phyloP scores from a whole-genome alignment of 2,888 invertebrate species.

The Cremastinae sp. region DNA sequence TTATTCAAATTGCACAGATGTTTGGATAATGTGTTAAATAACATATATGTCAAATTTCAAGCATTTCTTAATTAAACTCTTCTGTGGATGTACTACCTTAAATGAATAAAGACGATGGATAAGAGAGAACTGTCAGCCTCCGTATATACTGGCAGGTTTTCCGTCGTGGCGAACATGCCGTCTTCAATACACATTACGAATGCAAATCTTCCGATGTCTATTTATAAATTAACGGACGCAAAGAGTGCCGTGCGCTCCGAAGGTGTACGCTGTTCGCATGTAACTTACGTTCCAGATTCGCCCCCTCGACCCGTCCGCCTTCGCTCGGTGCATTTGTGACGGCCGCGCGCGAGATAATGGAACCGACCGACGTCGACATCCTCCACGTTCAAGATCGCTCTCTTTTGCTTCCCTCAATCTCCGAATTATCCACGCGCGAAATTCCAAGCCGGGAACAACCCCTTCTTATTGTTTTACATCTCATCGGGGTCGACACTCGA shows the following conservation, averaged over 20 bases:
- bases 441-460: too few species aligned
- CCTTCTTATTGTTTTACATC: too few species aligned
- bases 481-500: too few species aligned
- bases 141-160: conserved; percentile 15
- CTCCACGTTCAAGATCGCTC: conserved; percentile 24
- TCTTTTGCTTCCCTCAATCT: conserved; percentile 2
- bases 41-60: too few species aligned
- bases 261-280: conserved; percentile 17
- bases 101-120: conserved; percentile 54
- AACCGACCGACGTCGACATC: conserved; percentile 29
- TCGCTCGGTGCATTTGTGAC: not conserved
- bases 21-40: too few species aligned
- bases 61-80: too few species aligned
- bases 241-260: conserved; percentile 35
- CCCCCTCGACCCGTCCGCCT: conserved; percentile 13
- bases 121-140: conserved; percentile 47
- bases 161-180: conserved; percentile 36
- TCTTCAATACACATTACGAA: conserved; percentile 55
- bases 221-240: conserved; percentile 54
- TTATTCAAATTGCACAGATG: too few species aligned
- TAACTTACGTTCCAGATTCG: conserved; percentile 18
- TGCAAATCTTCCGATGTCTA: conserved; percentile 57
- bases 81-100: too few species aligned
- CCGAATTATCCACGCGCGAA: not conserved
- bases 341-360: not conserved